Evolutionary conservation across 2,113 vertebrate species (phyloP).

Genomic region (Ceyx margarethae): DNA sequence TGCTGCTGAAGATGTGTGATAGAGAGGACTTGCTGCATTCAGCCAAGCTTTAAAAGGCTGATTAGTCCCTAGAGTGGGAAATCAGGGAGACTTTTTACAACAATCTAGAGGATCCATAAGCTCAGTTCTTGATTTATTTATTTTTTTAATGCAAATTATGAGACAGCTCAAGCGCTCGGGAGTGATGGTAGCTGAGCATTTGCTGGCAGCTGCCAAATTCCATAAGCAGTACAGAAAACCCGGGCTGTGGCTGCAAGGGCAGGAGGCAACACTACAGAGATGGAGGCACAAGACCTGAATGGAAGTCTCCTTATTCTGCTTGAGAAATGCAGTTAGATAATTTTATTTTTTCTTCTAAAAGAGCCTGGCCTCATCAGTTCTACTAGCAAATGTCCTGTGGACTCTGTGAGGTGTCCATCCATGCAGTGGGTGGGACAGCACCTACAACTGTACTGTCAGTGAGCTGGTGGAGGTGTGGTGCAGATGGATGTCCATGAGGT

Average conservation of each 20-base stretch:
- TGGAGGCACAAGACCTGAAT: neutral
- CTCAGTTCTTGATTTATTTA: neutral
- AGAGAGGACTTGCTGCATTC: neutral
- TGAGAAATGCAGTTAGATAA: neutral
- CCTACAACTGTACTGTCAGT: neutral
- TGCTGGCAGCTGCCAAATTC: neutral
- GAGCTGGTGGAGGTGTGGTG: rapidly evolving
- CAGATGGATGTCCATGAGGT: rapidly evolving
- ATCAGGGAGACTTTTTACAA: neutral
- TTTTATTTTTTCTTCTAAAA: neutral
- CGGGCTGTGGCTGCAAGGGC: neutral
- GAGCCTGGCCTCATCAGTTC: no score
- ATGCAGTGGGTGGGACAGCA: no score
- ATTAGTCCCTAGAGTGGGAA: neutral
- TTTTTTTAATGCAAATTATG: neutral
- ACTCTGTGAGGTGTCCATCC: neutral
- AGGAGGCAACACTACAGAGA: neutral
- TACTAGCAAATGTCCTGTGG: neutral
- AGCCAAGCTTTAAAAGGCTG: neutral
- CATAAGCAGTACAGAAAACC: neutral
- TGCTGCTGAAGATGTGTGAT: neutral
- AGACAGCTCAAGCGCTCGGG: neutral
- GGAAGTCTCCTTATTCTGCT: neutral
- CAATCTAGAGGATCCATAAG: neutral
- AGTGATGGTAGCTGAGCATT: neutral